These are phyloP conservation scores for Lytechinus pictus DNA, from an alignment of 35 echinoderm and acorn worm species.

Conservation along the genomic window DNA sequence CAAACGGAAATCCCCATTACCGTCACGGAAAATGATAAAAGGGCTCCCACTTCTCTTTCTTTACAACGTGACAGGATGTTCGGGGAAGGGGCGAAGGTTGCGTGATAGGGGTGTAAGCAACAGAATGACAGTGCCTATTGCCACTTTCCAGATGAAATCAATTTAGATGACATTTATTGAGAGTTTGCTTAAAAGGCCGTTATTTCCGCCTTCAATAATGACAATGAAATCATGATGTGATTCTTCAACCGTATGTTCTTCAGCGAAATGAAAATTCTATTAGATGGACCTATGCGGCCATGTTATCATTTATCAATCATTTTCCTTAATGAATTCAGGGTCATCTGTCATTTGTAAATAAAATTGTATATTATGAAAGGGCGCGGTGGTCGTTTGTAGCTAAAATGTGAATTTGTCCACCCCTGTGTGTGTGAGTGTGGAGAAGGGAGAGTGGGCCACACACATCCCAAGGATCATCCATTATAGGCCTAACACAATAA, in stretches of 20 bases:
- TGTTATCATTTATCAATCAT: not conserved
- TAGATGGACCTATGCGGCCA: not conserved
- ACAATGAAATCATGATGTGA: constrained; percentile 12
- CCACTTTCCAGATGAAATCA: not conserved
- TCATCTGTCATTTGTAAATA: too few relatives aligned
- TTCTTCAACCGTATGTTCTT: not conserved
- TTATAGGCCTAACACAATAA: too few relatives aligned
- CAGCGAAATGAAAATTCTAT: not conserved
- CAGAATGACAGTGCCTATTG: not conserved
- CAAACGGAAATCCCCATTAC: constrained; percentile 1
- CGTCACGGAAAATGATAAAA: constrained; percentile 12
- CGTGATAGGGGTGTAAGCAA: not conserved
- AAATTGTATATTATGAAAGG: too few relatives aligned
- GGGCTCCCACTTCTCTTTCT: not conserved
- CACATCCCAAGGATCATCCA: too few relatives aligned
- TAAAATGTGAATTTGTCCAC: too few relatives aligned
- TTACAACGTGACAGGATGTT: not conserved
- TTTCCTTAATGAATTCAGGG: not conserved
- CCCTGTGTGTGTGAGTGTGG: too few relatives aligned
- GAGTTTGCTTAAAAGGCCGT: not conserved
- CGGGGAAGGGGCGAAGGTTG: not conserved
- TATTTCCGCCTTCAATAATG: not conserved
- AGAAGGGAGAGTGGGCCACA: too few relatives aligned
- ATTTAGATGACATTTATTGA: constrained; percentile 14
- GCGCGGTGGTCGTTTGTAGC: too few relatives aligned